Conservation (phyloP, 2,888 invertebrate genomes). For the Erebia aethiops region DNA sequence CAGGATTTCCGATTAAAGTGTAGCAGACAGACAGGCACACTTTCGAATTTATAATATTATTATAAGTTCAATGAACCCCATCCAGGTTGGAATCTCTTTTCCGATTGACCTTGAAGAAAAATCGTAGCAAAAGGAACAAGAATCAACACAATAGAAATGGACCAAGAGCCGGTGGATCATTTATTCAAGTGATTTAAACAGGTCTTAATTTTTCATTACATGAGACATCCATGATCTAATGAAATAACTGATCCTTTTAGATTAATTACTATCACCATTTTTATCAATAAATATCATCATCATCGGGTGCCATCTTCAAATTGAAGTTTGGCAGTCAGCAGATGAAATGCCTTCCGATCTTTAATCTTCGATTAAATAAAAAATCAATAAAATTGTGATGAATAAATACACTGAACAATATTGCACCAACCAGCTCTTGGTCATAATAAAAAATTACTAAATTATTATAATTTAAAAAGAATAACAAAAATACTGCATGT, state of each 20-base stretch:
- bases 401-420: neutral
- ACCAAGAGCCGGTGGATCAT: neutral
- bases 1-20: too few species aligned
- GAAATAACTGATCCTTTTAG: too few species aligned
- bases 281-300: too few species aligned
- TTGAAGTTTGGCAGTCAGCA: too few species aligned
- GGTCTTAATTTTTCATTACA: neutral
- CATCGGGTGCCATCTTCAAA: too few species aligned
- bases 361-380: neutral
- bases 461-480: slow-evolving; percentile 4
- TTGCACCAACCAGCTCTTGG: neutral
- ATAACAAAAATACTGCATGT: slow-evolving; percentile 21
- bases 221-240: too few species aligned
- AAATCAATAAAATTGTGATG: neutral
- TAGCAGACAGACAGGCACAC: too few species aligned
- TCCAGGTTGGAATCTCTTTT: too few species aligned
- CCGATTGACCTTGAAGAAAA: neutral
- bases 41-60: too few species aligned
- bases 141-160: slow-evolving; percentile 15
- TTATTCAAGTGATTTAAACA: slow-evolving; percentile 9
- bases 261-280: too few species aligned
- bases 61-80: too few species aligned
- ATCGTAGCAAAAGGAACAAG: neutral
- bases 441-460: neutral
- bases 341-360: too few species aligned